Evolutionary conservation across 2,888 invertebrate genomes (phyloP), one percentile per base, ranked within the genome.

Genomic region (Helobdella robusta): DNA sequence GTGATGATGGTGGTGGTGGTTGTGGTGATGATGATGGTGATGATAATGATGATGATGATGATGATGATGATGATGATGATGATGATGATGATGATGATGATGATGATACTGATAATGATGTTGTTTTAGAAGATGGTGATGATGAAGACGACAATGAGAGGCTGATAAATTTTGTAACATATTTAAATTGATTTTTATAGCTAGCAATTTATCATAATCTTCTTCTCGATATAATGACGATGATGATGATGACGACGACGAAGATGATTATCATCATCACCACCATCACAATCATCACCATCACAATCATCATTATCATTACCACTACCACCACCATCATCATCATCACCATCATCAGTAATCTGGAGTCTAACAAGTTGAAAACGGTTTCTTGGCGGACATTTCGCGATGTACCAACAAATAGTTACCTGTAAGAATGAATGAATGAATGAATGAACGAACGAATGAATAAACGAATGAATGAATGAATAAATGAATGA

Each of bases 31-130:
- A n/a, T n/a, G n/a, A n/a, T n/a, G n/a, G n/a, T n/a, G 40, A 28
- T 36, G 46, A 8, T 46, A 18, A 59, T 40, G 48, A 58, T 30
- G 58, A 28, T 65, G 65, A 59, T 59, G 8, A 60, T 50, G 65
- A 65, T 23, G 50, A 65, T 4, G 59, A 34, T 44, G 59, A 35
- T 60, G 48, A 59, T 46, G 59, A 46, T 50, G 65, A 23, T 30
- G 50, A 25, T 48, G 59, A 59, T 46, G 58, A 58, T 2, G 58
- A 56, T 40, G 64, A 56, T 20, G 58, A 44, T 36, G 64, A 64
- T 11, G 64, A 64, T 1, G 64, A 58, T 40, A 23, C 32, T n/a
- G 59, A 59, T 35, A 36, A 59, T n/a, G 59, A 59, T 36, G 59
- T 18, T 20, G 52, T 18, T 52, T 11, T 18, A 8, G 52, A 52